Evolutionary conservation across 2,888 invertebrate genomes (phyloP).

Genomic region (Lamellibrachia columna): DNA sequence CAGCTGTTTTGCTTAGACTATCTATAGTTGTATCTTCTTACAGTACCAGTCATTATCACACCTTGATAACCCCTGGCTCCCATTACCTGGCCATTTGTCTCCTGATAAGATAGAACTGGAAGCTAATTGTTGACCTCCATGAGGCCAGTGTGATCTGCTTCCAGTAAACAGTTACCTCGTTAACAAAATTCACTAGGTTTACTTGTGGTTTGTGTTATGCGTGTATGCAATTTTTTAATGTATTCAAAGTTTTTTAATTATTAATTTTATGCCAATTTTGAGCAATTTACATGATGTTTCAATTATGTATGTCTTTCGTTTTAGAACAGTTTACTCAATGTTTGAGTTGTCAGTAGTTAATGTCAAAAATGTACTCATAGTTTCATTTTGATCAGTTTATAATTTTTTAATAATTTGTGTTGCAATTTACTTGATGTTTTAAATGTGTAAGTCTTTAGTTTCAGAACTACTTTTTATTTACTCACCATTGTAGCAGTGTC

Average conservation of each 20-base stretch:
- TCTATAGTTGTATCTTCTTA: not conserved
- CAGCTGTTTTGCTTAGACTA: not conserved
- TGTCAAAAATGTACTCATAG: too few relatives aligned
- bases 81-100: not conserved
- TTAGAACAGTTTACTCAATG: not conserved
- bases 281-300: not conserved
- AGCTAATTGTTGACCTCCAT: not conserved
- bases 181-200: not conserved
- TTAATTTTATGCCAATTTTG: not conserved
- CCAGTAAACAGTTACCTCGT: too few relatives aligned
- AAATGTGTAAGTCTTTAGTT: not conserved
- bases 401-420: not conserved
- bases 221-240: not conserved
- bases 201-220: not conserved
- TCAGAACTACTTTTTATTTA: not conserved
- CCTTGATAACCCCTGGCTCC: not conserved
- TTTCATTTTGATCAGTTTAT: too few relatives aligned
- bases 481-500: too few relatives aligned
- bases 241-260: not conserved
- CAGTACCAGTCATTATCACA: not conserved
- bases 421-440: not conserved
- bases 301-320: not conserved
- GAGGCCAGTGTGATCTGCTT: not conserved
- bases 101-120: not conserved
- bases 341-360: too few relatives aligned